These are phyloP conservation scores for Lithosia quadra DNA, from an alignment of 2,888 invertebrate genomes.

Conservation along the genomic window DNA sequence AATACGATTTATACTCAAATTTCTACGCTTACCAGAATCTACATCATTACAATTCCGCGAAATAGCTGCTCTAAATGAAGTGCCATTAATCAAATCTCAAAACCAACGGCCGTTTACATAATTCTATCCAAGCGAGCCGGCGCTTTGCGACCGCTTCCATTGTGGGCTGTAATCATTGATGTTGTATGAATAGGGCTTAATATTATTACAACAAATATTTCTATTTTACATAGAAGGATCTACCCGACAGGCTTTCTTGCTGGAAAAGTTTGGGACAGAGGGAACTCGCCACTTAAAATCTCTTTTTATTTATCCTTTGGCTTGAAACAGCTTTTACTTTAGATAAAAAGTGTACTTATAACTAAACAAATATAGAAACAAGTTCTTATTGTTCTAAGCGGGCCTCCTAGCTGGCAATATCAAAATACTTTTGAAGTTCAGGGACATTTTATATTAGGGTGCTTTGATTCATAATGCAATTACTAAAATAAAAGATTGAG, in stretches of 20 bases:
- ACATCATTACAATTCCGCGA: slow-evolving; percentile 54
- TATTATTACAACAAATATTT: slow-evolving; percentile 3
- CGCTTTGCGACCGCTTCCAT: slow-evolving; percentile 42
- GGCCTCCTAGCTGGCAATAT: not conserved
- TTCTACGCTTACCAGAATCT: slow-evolving; percentile 41
- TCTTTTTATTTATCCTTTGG: not conserved
- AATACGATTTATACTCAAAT: slow-evolving; percentile 44
- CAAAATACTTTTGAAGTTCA: not conserved
- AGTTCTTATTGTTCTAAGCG: not conserved
- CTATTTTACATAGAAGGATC: not conserved
- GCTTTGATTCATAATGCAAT: no score
- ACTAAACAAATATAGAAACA: not conserved
- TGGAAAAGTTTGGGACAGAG: not conserved
- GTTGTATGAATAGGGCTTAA: slow-evolving; percentile 30
- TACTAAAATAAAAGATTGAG: no score
- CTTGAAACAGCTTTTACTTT: not conserved
- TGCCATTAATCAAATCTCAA: slow-evolving; percentile 71
- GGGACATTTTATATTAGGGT: not conserved
- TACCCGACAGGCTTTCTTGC: not conserved
- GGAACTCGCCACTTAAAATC: not conserved
- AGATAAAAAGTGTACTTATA: not conserved
- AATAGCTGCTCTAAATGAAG: slow-evolving; percentile 62
- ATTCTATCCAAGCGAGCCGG: slow-evolving; percentile 54
- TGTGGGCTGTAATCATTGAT: slow-evolving; percentile 35
- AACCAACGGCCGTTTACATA: slow-evolving; percentile 63